phyloP scores from a whole-genome alignment of 2,888 invertebrate genomes.

The Cybosia mesomella region DNA sequence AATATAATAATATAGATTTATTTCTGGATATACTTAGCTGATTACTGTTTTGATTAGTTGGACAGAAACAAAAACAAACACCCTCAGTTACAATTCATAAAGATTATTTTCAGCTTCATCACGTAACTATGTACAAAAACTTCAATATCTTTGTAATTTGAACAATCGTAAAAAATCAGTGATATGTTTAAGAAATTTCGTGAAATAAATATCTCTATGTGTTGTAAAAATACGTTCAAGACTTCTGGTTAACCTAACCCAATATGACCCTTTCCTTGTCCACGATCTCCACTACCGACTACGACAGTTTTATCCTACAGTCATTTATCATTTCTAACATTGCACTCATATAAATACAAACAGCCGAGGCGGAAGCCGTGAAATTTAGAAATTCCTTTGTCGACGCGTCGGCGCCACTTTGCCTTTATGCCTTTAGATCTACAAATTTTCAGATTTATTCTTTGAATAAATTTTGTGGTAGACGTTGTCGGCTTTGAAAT shows the following conservation, averaged over 20 bases:
- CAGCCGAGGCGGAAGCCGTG: conserved; percentile 84
- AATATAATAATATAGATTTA: too few relatives aligned
- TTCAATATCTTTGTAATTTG: too few relatives aligned
- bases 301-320: conserved; percentile 59
- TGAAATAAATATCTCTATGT: neutral
- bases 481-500: conserved; percentile 86
- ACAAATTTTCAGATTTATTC: conserved; percentile 87
- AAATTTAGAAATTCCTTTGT: conserved; percentile 87
- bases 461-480: conserved; percentile 87
- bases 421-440: conserved; percentile 84
- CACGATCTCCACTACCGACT: conserved; percentile 44
- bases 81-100: too few relatives aligned
- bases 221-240: conserved; percentile 28
- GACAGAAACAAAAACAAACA: too few relatives aligned
- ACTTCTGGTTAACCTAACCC: conserved; percentile 32
- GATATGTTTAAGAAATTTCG: neutral
- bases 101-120: too few relatives aligned
- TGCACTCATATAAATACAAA: conserved; percentile 84
- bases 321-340: conserved; percentile 84
- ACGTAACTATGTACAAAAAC: too few relatives aligned
- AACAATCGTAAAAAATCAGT: too few relatives aligned
- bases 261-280: conserved; percentile 42
- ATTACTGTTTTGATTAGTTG: too few relatives aligned
- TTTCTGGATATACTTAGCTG: neutral
- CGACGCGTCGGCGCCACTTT: conserved; percentile 82